phyloP scores from a whole-genome alignment of 2,888 invertebrate genomes.

The Mactromeris polynyma region DNA sequence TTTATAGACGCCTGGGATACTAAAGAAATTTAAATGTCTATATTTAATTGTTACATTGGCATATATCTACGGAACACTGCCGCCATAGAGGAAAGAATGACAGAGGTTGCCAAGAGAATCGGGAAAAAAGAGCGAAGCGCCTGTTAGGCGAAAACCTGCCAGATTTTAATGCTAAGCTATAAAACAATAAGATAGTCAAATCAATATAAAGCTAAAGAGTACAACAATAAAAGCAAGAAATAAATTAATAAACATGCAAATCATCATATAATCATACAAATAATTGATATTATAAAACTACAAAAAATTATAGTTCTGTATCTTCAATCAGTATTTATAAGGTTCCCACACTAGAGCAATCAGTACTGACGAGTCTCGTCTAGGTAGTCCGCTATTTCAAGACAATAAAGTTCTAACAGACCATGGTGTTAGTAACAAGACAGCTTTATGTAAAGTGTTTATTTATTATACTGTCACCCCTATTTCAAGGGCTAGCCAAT shows the following conservation, averaged over 20 bases:
- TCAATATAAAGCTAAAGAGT: neutral
- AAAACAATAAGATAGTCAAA: neutral
- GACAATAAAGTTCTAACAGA: no score
- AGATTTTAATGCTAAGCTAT: constrained; percentile 1
- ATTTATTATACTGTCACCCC: no score
- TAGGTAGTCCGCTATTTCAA: no score
- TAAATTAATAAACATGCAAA: neutral
- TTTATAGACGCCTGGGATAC: neutral
- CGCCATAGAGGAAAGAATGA: constrained; percentile 6
- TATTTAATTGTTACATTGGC: constrained; percentile 14
- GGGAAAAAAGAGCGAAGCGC: neutral
- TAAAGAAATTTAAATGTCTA: constrained; percentile 9
- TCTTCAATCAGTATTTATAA: neutral
- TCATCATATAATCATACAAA: neutral
- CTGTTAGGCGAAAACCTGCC: neutral
- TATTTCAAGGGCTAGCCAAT: no score
- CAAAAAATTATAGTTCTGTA: neutral
- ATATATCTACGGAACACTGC: neutral
- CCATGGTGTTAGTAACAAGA: no score
- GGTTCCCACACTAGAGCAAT: neutral
- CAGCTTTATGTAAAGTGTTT: no score
- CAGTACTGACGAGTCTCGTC: neutral
- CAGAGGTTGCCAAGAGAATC: neutral
- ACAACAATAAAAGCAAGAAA: constrained; percentile 3
- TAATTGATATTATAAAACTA: neutral